Base-by-base conservation (phyloP, 2,888 invertebrate genomes). In the Andrena bicolor region DNA sequence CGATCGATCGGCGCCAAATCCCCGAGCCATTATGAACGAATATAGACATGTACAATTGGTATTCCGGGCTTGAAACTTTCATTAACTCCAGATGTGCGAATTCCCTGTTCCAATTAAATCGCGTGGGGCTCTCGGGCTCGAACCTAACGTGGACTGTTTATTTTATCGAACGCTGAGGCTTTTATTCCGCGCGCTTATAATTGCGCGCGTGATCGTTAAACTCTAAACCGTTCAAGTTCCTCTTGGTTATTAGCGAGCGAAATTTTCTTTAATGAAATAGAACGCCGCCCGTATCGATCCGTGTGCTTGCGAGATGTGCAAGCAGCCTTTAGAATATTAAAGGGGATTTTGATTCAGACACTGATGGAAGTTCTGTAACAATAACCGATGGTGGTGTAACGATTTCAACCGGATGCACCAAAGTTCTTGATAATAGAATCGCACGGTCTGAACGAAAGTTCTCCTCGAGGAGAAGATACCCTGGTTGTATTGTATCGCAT, bases 61-160 rank as follows among this genome's bases (percentile, higher is more conserved):
- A 79, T 71, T 66, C 65, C 65, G 7, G 26, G 28, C 23, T 26
- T 60, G 51, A 65, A 80, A 78, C 30, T 66, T 80, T 71, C 79
- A 78, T 80, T 78, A 71, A 66, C 60, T 66, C 71, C 80, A 78
- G 71, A 80, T 79, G 80, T 48, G 58, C 79, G 48, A 78, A 78
- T 66, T 80, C 65, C 79, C 71, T 32, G 60, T 30, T 66, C 53
- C 80, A 71, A 80, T 80, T 78, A 80, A 71, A 80, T 78, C 58
- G 78, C n/a, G 28, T 26, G 16, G 32, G 16, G 23, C 56, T 49
- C 35, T 5, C 20, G 0, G 2, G 49, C 35, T 30, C 30, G 58
- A 16, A 51, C 49, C 65, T 78, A 71, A 78, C 64, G 26, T 26
- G 7, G 16, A 23, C n/a, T 66, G 79, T 78, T 71, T 71, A 80